Conservation (phyloP, 2,797 vertebrate genomes). For the Paguma larvata region DNA sequence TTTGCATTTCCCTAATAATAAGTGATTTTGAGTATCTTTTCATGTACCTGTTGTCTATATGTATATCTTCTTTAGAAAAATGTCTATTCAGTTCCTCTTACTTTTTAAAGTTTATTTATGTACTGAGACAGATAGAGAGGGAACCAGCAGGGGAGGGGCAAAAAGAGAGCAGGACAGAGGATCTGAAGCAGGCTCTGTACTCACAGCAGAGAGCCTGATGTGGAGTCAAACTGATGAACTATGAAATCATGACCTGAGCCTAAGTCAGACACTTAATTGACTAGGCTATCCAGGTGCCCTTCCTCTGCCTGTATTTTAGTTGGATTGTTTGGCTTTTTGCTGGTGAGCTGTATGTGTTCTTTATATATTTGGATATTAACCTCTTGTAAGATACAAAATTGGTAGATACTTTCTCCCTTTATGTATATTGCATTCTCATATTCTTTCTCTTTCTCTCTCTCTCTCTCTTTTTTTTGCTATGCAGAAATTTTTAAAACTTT, state of each 20-base stretch:
- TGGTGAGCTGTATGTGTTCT: neutral
- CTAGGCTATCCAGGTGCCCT: too few species aligned
- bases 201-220: too few species aligned
- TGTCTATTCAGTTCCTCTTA: neutral
- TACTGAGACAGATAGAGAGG: too few species aligned
- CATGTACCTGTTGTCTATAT: neutral
- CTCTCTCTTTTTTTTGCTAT: neutral
- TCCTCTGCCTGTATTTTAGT: neutral
- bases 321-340: neutral
- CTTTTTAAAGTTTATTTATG: too few species aligned
- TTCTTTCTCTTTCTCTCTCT: neutral
- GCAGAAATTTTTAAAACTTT: neutral
- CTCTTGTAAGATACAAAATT: neutral
- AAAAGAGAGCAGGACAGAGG: too few species aligned
- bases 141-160: too few species aligned
- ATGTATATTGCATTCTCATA: neutral
- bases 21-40: neutral
- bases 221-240: too few species aligned
- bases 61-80: neutral
- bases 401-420: neutral
- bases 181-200: too few species aligned
- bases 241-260: too few species aligned
- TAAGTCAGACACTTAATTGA: too few species aligned
- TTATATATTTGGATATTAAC: neutral
- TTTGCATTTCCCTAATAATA: neutral